Base-by-base conservation (phyloP, 2,888 invertebrate species). In the Diploptera punctata region DNA sequence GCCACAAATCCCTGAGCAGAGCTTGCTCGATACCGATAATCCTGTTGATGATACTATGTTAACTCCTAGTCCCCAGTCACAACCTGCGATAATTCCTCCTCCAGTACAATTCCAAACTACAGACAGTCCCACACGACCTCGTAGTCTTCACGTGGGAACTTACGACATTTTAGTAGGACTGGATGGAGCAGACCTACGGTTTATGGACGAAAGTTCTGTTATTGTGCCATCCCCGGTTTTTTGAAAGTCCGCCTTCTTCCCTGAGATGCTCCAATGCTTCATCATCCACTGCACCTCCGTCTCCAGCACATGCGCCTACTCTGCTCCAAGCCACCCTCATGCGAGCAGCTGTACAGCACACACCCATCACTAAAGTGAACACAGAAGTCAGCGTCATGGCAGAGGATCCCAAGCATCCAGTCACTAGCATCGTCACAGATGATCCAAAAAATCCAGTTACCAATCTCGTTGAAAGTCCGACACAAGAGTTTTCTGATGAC, bases 161-260 rank as follows among this genome's bases (percentile, higher is more conserved):
- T 94, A 91, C 79, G 94, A 95, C 81, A 87, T 93, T 74, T 85
- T 95, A 73, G 88, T 91, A 21, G 91, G 91, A 67, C 86, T 95
- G 83, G 94, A 95, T 80, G 92, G 92, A 74, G 93, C 93, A n/a
- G 95, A 96, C 82, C 84, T 96, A 69, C 88, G 93, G 61, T 96
- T 89, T 82, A 95, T 96, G 95, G 96, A 96, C 81, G 95, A 96
- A 81, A 95, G 95, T 82, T 95, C 94, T 31, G 88, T 95, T 54
- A 91, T 91, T 77, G 86, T 94, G 73, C 90, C 93, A 71, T 93
- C 94, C 75, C 93, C 94, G 18, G 89, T 89, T 72, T n/a, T 90
- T 90, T 79, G 94, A 93, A 81, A 93, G 91, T 79, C 91, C 92
- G 57, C 91, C 91, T 13, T 90, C 91, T 73, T 90, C 90, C 31